Base-by-base conservation (phyloP, 2,113 vertebrate genomes). In the Strix aluco region DNA sequence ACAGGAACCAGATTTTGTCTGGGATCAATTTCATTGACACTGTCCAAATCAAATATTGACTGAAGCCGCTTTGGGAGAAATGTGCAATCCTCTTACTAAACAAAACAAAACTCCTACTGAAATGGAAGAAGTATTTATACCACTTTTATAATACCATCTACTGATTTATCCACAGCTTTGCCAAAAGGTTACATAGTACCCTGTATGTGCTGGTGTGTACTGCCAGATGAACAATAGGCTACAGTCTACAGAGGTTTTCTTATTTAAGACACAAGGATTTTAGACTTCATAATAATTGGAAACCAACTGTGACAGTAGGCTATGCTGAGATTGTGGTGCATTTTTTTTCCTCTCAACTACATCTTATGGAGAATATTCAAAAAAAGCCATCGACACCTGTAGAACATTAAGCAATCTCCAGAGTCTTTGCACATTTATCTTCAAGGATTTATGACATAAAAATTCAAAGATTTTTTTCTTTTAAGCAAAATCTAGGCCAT, bases 151-250 rank as follows among this genome's bases (percentile, higher is more conserved):
- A 65, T 13, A 65, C 30, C 6, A 73, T 20, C 42, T 70, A 27
- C 15, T 66, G 9, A 70, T 30, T 73, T 77, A 42, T 61, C 29
- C 38, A 49, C 26, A 81, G 36, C 15, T 80, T 83, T 80, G 63
- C 19, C 30, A 72, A 40, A 66, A 49, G 9, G 10, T 36, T 89
- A 29, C 20, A 62, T 21, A 54, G 49, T 34, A 55, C 15, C 0
- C 0, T 32, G 18, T 5, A 20, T n/a, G 32, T 7, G 46, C 32
- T 26, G 36, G 7, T 13, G 34, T 13, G 6, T 14, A 51, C 26
- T 72, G n/a, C 3, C 71, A 72, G 7, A 65, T 26, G 15, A 86
- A 47, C 0, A 0, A 42, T 0, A 44, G 22, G 29, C 29, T 77
- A 52, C 34, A 63, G 15, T 29, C 27, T 67, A 23, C 21, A 75